Evolutionary conservation across 2,888 invertebrate genomes (phyloP), one percentile per base, ranked within the genome.

Genomic region (Chrysolina haemoptera): DNA sequence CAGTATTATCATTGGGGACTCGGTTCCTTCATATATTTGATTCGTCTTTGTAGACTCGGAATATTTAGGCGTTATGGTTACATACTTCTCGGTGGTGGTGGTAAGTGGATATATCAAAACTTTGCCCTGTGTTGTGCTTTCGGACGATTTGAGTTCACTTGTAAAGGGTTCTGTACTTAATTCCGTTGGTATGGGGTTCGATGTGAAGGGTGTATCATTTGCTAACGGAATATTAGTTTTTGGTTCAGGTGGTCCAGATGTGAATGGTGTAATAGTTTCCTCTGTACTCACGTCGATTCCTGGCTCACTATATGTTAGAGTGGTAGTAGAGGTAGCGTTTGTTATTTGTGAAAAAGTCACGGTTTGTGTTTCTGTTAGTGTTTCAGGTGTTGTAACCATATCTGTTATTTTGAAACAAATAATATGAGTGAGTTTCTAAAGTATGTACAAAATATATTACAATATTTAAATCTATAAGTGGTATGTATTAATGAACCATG

Each of bases 371-470:
- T 87, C 87, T 75, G 86, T 88, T 87, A 87, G 87, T 87, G 87
- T 85, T 85, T 85, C 85, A 81, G 87, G 83, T 84, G 87, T 87
- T 82, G 86, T 84, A 80, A 83, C 87, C 85, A 85, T 84, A 87
- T 88, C 88, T 88, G 87, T 88, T 87, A 86, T 86, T 85, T 83
- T 82, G 86, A 86, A 86, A 83, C 81, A 85, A 83, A 83, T 81
- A 83, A 84, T 82, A 80, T 81, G 76, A 76, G 82, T 84, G 79
- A 83, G 82, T 82, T 71, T 68, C 75, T 76, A 81, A 64, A 16
- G 43, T 66, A 81, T 80, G 74, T 80, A 81, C 77, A 77, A 74
- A 70, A 62, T 76, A 75, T 65, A 43, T 73, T 63, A 27, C 59
- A 75, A 72, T 40, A 70, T 81, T 76, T 67, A n/a, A 59, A 27